Evolutionary conservation across 1,140 invertebrate species (phyloP), one percentile per base, ranked within the genome.

Genomic region (Sarcophaga peregrina): DNA sequence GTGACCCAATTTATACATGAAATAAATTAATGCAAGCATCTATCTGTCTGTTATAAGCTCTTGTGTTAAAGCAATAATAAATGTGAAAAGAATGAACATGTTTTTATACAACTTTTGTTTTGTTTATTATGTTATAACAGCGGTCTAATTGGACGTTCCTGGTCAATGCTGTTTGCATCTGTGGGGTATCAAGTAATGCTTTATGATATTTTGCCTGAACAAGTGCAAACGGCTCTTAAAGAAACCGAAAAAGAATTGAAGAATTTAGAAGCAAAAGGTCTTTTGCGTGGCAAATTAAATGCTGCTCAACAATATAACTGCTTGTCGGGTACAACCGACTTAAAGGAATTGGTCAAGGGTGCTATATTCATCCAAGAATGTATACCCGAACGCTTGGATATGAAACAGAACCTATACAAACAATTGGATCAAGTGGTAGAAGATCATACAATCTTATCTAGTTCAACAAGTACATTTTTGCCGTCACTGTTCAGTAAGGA

Each of bases 131-230:
- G 92, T 72, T 89, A 52, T 13, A 52, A 25, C 9, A 98, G 97
- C 91, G 98, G 98, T 6, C 91, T 98, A 25, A 98, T 99, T 84
- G 98, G 97, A 9, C 93, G 95, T 81, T 98, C 96, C 86, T 99
- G 97, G 96, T 95, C 97, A 0, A 98, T 99, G 97, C 91, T 99
- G 5, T 99, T 98, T 91, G 97, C 97, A 0, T 94, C 95, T n/a
- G 96, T 95, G 46, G 97, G 97, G 8, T 98, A 98, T 89, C 91
- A 95, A 88, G 97, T 98, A 11, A 91, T 91, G 5, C 91, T 99
- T 47, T 98, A 95, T 89, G 97, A 99, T 88, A 94, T 97, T 52
- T 91, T 95, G 45, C 92, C 93, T 11, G 91, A 95, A 80, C 96
- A 96, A 90, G 93, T 98, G 37, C 89, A 92, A 13, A 93, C 92